Conservation (phyloP, 2,888 invertebrate genomes). For the Noctua janthe region DNA sequence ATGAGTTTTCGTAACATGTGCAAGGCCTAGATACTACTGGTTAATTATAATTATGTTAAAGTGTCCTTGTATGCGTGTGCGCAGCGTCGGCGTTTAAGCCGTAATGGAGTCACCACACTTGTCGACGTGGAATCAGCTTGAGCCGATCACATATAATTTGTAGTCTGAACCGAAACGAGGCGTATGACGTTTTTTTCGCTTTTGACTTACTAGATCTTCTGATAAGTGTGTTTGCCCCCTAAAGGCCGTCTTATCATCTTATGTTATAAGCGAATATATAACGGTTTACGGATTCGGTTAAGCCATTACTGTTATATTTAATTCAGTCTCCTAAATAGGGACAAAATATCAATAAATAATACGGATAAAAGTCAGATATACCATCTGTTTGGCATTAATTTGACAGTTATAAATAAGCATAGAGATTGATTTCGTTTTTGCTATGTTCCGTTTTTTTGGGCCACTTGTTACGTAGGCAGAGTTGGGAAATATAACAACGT, state of each 20-base stretch:
- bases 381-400: slow-evolving; percentile 61
- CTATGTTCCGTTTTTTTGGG: slow-evolving; percentile 48
- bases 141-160: neutral
- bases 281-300: slow-evolving; percentile 71
- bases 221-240: neutral
- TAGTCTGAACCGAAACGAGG: neutral
- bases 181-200: neutral
- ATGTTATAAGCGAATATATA: slow-evolving; percentile 71
- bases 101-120: slow-evolving; percentile 21
- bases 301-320: slow-evolving; percentile 69
- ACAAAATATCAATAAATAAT: slow-evolving; percentile 68
- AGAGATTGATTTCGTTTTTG: slow-evolving; percentile 59
- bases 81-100: slow-evolving; percentile 63
- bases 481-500: slow-evolving; percentile 11
- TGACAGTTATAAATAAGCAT: slow-evolving; percentile 67
- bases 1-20: slow-evolving; percentile 67
- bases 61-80: slow-evolving; percentile 70
- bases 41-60: slow-evolving; percentile 61
- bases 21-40: slow-evolving; percentile 66
- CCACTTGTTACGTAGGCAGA: slow-evolving; percentile 13
- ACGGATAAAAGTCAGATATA: slow-evolving; percentile 63
- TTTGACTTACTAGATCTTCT: neutral
- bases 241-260: slow-evolving; percentile 61
- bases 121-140: neutral
- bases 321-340: slow-evolving; percentile 58